Evolutionary conservation across 2,888 invertebrate species (phyloP), one percentile per base, ranked within the genome.

Genomic region (Phlogophora meticulosa): DNA sequence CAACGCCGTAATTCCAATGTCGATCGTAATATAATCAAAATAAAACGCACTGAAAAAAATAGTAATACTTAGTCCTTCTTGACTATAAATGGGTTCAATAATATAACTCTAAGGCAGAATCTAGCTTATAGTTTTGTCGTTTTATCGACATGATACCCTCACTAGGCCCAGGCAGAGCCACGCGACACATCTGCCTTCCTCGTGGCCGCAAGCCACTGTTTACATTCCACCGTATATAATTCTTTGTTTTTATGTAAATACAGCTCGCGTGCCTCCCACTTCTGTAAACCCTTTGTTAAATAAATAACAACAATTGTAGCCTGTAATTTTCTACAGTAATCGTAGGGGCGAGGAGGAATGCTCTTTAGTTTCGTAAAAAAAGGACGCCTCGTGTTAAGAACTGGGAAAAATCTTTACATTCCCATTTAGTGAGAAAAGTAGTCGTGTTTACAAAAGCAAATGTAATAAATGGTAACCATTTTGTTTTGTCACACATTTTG

Each of bases 161-260:
- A 80, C 81, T 76, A 80, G 32, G n/a, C 58, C 60, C 72, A 72
- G 80, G 83, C 82, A 55, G 24, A 28, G 67, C 63, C 73, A 68
- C 79, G 83, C 81, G 86, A 87, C 88, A 88, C 89, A 88, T 88
- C 88, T 88, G 89, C 86, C 81, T 76, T 66, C 76, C 80, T 79
- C 38, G 60, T 38, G 76, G 72, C 76, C 81, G 72, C 77, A 72
- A 76, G 62, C 79, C 72, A 66, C 81, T 85, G 85, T 87, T 86
- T 85, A 82, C 86, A 85, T 85, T 85, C 79, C 85, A 77, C 79
- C 83, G 76, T 87, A 88, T 86, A 88, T 89, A 87, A 87, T 88
- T 89, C 88, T 87, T 90, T 87, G 86, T 88, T 84, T 82, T 81
- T 81, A 78, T 80, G 84, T 87, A 85, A 88, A 90, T 87, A 86